These are phyloP conservation scores for Clanis bilineata DNA, from an alignment of 2,888 invertebrate genomes.

Conservation along the genomic window DNA sequence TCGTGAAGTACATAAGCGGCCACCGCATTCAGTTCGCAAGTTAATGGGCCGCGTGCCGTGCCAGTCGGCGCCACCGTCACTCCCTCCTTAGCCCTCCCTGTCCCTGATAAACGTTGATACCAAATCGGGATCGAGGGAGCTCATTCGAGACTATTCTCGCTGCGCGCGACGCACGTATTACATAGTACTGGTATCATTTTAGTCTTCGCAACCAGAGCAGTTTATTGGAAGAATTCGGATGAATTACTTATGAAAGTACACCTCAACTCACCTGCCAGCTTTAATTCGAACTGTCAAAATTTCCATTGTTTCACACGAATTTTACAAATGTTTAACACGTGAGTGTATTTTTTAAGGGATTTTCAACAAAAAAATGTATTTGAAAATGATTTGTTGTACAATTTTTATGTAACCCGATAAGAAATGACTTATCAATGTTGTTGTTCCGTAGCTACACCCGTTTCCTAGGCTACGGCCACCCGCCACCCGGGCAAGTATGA, in stretches of 20 bases:
- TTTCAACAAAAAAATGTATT: background rate
- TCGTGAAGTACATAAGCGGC: background rate
- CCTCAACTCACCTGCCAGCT: constrained; percentile 72
- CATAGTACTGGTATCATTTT: background rate
- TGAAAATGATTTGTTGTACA: background rate
- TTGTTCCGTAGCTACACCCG: constrained; percentile 79
- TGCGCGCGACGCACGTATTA: constrained; percentile 32
- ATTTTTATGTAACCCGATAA: constrained; percentile 67
- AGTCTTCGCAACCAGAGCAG: background rate
- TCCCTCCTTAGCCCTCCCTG: constrained; percentile 55
- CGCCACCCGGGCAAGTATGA: constrained; percentile 51
- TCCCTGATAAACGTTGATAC: constrained; percentile 63
- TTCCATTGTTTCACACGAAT: constrained; percentile 35
- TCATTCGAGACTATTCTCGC: constrained; percentile 41
- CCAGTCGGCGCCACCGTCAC: constrained; percentile 58
- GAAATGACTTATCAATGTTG: constrained; percentile 70
- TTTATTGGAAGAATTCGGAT: constrained; percentile 19
- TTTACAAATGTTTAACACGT: constrained; percentile 19
- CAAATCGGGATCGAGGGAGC: constrained; percentile 52
- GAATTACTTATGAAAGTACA: constrained; percentile 32
- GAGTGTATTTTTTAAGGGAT: background rate
- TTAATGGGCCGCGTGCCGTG: constrained; percentile 56
- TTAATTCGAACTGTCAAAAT: constrained; percentile 73
- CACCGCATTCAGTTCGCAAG: constrained; percentile 35
- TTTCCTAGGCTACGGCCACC: constrained; percentile 78